Conservation (phyloP, 2,113 vertebrate species). For the Enhydra lutris region DNA sequence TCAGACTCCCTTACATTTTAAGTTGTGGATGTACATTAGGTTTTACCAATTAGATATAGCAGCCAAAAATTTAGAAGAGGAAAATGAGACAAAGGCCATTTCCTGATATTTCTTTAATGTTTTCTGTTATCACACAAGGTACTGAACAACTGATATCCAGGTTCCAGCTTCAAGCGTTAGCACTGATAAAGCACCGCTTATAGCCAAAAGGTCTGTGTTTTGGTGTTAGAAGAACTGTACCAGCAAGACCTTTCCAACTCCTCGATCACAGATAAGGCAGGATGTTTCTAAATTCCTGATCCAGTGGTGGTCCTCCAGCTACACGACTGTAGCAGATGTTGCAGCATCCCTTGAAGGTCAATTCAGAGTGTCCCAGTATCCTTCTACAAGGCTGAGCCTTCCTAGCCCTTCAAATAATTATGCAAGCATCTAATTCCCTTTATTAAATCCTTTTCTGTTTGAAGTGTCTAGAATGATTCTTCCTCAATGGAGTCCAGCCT, state of each 20-base stretch:
- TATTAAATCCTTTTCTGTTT: not conserved
- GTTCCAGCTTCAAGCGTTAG: not conserved
- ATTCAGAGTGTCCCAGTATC: not conserved
- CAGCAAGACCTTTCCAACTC: not conserved
- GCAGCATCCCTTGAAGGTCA: not conserved
- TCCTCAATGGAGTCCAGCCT: not conserved
- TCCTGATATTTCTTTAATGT: not conserved
- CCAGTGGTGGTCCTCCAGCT: not conserved
- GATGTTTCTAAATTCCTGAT: not conserved
- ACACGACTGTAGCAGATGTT: not conserved
- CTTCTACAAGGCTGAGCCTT: not conserved
- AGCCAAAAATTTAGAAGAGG: not conserved
- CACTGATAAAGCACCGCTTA: not conserved
- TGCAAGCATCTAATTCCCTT: not conserved
- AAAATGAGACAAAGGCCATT: not conserved
- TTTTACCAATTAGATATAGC: not conserved
- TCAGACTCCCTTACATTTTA: not conserved
- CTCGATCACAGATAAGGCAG: not conserved
- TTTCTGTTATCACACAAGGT: not conserved
- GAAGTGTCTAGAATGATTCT: not conserved
- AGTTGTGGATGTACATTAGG: not conserved
- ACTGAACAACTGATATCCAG: not conserved
- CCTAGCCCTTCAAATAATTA: not conserved
- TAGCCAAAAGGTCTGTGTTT: not conserved
- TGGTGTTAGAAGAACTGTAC: not conserved